Base-by-base conservation (phyloP, 2,797 vertebrate species). In the Crocodylus rhombifer region DNA sequence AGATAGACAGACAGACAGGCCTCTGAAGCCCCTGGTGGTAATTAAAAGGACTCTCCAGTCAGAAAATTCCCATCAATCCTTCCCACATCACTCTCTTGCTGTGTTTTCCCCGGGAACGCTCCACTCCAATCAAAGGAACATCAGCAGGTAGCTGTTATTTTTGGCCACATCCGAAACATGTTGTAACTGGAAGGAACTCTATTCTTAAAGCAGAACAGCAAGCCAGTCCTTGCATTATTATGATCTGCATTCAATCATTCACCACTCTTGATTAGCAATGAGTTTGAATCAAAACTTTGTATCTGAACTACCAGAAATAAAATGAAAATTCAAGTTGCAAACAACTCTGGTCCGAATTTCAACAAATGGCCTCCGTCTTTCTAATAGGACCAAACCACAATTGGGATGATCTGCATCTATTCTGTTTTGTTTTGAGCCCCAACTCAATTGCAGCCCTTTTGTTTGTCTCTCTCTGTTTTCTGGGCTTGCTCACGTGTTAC, bases 191-290 rank as follows among this genome's bases (percentile, higher is more conserved):
- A 13, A 94, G 21, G 51, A 51, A 51, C 36, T 26, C 69, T 73
- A 51, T 51, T 73, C 69, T 51, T 25, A 51, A 14, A 73, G 20
- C 4, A 51, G 42, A 51, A 15, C 69, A 73, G 69, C 36, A 5
- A 14, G 69, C 23, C 36, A 26, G 69, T 36, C 51, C 21, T 73
- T 73, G 33, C 6, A 28, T 77, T 74, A 69, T 83, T 60, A 18
- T 78, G 56, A 87, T 60, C 87, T 75, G 86, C 55, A 93, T 9
- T 55, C 33, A 36, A 36, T 36, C 63, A 71, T 55, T 56, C 89
- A 93, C 57, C 71, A 17, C 81, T 82, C 77, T 51, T 30, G 79
- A 80, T 82, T 77, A 85, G 80, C 91, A 91, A 84, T 9, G 88
- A 73, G 7, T 77, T 78, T 83, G 36, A 94, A 92, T 36, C 77